These are phyloP conservation scores for Tanytarsus gracilentus DNA, from an alignment of 2,888 invertebrate genomes.

Conservation along the genomic window DNA sequence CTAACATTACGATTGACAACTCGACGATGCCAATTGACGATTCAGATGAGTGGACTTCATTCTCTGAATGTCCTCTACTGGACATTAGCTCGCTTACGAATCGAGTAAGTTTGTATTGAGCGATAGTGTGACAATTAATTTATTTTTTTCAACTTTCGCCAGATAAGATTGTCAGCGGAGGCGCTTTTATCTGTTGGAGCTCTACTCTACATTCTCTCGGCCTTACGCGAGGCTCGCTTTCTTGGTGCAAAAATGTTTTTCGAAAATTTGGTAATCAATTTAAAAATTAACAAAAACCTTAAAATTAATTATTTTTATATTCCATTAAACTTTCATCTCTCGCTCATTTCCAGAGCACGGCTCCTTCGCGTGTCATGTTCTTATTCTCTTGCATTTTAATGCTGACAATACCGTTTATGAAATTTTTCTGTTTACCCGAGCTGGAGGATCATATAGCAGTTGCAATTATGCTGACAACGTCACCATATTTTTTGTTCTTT, in stretches of 20 bases:
- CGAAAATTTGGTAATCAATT: slow-evolving; percentile 70
- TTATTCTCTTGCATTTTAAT: slow-evolving; percentile 85
- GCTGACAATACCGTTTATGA: slow-evolving; percentile 72
- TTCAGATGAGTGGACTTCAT: slow-evolving; percentile 40
- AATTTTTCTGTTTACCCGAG: slow-evolving; percentile 75
- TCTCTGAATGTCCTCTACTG: slow-evolving; percentile 41
- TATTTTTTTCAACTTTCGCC: slow-evolving; percentile 28
- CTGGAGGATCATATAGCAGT: slow-evolving; percentile 88
- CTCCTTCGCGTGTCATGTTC: slow-evolving; percentile 88
- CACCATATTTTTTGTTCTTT: slow-evolving; percentile 95
- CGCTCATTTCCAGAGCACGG: slow-evolving; percentile 59
- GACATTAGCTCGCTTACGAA: slow-evolving; percentile 39
- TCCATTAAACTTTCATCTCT: background rate
- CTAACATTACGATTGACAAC: slow-evolving; percentile 16
- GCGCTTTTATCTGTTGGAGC: slow-evolving; percentile 72
- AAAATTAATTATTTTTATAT: slow-evolving; percentile 9
- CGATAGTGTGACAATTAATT: background rate
- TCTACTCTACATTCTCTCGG: slow-evolving; percentile 72
- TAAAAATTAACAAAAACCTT: background rate
- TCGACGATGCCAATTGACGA: slow-evolving; percentile 20
- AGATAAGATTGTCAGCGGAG: slow-evolving; percentile 70
- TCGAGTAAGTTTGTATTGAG: slow-evolving; percentile 33
- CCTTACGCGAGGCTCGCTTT: slow-evolving; percentile 79
- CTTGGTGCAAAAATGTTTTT: slow-evolving; percentile 90
- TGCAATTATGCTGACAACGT: slow-evolving; percentile 88